Evolutionary conservation across 2,888 invertebrate genomes (phyloP), one percentile per base, ranked within the genome.

Genomic region (Tiliacea aurago): DNA sequence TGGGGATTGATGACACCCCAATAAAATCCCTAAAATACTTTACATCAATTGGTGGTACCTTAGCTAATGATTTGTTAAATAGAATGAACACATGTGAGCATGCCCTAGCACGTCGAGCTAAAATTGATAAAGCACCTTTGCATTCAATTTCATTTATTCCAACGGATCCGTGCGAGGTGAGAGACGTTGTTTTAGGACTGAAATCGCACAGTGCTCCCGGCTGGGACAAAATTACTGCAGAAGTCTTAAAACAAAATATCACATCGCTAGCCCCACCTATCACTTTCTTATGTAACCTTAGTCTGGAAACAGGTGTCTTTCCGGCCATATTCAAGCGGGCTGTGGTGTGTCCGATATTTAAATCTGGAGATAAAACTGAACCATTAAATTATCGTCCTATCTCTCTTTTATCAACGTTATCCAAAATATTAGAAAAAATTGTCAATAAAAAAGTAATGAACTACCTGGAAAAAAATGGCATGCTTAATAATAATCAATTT

Each of bases 161-260:
- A 45, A 45, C 45, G 9, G 18, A 28, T 45, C 61, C 43, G 7
- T 43, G 23, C 6, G 45, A 45, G 18, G 18, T 47, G 4, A 62
- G 10, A 28, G 49, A 28, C 4, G 18, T 47, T 47, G 45, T 45
- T 20, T 20, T 47, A 10, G 45, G 62, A 11, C 28, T 62, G 4
- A 45, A 20, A 62, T 18, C 62, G 7, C 15, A 47, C 18, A 47
- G 62, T 45, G 37, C 64, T 37, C 63, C 49, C 11, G 63, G 63
- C 1, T 64, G 51, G 64, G 49, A n/a, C n/a, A 64, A 18, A 6
- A 41, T 64, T 23, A 51, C 37, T 23, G 37, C 64, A 23, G 62
- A 62, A 62, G 47, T 47, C 3, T 61, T 61, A 23, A 61, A 43
- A 23, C 61, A 43, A 43, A 43, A 61, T 43, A 61, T 61, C 9